Conservation (phyloP, 2,113 vertebrate species). For the Petromus typicus region DNA sequence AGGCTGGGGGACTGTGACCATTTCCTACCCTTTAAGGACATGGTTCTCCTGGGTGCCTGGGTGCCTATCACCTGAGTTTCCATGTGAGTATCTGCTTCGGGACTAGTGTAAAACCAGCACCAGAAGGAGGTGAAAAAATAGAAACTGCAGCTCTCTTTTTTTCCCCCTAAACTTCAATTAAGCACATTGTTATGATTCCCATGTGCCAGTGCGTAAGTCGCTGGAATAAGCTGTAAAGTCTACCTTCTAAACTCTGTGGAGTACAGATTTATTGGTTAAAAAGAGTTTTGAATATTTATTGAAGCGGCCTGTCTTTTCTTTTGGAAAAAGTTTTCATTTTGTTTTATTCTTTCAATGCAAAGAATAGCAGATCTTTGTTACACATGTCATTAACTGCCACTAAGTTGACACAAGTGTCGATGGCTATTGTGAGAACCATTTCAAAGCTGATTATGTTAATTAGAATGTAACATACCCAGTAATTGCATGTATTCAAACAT, state of each 20-base stretch:
- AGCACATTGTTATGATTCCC: not conserved
- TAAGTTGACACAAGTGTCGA: conserved; percentile 85
- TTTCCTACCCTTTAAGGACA: not conserved
- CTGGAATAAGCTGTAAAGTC: not conserved
- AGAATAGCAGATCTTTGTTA: conserved; percentile 77
- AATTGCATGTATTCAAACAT: conserved; percentile 86
- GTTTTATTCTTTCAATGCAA: conserved; percentile 62
- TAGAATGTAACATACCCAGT: conserved; percentile 83
- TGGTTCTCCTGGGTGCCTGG: not conserved
- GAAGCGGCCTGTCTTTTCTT: not conserved
- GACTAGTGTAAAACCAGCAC: not conserved
- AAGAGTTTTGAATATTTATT: conserved; percentile 40
- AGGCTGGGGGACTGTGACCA: not conserved
- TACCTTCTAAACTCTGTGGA: not conserved
- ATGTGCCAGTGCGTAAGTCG: not conserved
- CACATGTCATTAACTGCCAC: conserved; percentile 82
- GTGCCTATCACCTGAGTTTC: not conserved
- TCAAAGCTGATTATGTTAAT: conserved; percentile 86
- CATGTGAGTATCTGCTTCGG: not conserved
- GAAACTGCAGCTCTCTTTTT: not conserved
- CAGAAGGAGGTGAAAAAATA: not conserved
- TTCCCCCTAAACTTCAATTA: not conserved
- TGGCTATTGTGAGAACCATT: conserved; percentile 84
- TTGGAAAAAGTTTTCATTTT: conserved; percentile 46
- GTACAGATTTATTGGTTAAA: conserved; percentile 19